A percentile compares a stretch with the other conserved stretches of the same genome.
phyloP scores from a whole-genome alignment of 2,113 vertebrate genomes.

The Paralichthys olivaceus region DNA sequence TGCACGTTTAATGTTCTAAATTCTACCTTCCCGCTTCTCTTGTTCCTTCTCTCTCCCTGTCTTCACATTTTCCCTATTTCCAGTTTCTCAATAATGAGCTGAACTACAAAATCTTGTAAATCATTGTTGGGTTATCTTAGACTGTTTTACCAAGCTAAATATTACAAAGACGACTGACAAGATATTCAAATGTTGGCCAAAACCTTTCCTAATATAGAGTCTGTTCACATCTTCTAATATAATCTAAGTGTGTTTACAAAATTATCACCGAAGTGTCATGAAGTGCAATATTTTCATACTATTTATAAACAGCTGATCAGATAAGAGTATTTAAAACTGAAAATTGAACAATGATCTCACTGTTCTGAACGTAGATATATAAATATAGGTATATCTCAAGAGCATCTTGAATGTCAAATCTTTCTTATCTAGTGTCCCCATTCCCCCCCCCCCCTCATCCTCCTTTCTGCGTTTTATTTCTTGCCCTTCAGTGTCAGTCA shows the following conservation, averaged over 20 bases:
- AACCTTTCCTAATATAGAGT: neutral
- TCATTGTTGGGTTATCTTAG: neutral
- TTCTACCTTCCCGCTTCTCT: neutral
- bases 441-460: neutral
- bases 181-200: neutral
- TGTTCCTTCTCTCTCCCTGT: neutral
- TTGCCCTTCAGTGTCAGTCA: slow-evolving; percentile 29
- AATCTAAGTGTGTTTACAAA: neutral
- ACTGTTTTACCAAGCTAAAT: neutral
- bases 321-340: neutral
- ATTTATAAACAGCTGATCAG: slow-evolving; percentile 11
- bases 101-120: neutral
- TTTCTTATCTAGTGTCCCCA: neutral
- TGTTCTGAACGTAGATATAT: neutral
- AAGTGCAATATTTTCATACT: neutral
- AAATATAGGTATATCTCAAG: neutral
- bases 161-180: neutral
- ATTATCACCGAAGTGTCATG: neutral
- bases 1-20: neutral
- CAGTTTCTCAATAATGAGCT: neutral
- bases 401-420: neutral
- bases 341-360: neutral
- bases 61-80: neutral
- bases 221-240: neutral
- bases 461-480: slow-evolving; percentile 17